These are phyloP conservation scores for Chanos chanos DNA, from an alignment of 2,797 vertebrate genomes.

Conservation along the genomic window DNA sequence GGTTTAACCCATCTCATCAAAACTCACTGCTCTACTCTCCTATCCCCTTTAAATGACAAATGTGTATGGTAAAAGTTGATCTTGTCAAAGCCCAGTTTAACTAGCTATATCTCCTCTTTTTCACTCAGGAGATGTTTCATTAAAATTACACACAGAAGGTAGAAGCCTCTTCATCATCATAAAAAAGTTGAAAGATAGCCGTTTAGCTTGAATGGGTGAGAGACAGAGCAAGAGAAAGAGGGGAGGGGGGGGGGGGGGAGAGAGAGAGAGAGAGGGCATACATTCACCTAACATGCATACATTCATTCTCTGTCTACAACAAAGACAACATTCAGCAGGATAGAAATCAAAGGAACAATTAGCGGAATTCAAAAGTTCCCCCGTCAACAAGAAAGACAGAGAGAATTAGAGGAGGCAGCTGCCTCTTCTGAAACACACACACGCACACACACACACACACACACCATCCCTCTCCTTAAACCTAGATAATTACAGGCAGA, in stretches of 20 bases:
- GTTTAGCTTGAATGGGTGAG: background rate
- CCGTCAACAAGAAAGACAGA: background rate
- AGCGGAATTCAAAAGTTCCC: slow-evolving; percentile 10
- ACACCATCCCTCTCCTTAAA: background rate
- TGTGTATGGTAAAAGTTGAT: too few species aligned
- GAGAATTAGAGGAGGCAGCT: background rate
- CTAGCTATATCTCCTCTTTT: too few species aligned
- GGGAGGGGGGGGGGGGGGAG: background rate
- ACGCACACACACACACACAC: background rate
- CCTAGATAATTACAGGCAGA: too few species aligned
- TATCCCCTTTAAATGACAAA: too few species aligned
- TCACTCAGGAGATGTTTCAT: too few species aligned
- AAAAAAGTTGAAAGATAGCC: too few species aligned
- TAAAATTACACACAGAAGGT: too few species aligned
- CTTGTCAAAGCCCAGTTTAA: too few species aligned
- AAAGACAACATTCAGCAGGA: slow-evolving; percentile 64
- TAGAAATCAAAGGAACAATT: slow-evolving; percentile 64
- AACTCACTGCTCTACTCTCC: too few species aligned
- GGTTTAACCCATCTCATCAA: too few species aligned
- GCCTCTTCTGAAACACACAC: slow-evolving; percentile 4
- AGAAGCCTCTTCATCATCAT: too few species aligned
- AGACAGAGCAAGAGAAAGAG: background rate
- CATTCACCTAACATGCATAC: slow-evolving; percentile 44
- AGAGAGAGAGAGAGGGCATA: too few species aligned
- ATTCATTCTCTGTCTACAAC: slow-evolving; percentile 32